phyloP scores from a whole-genome alignment of 2,113 vertebrate species.

The Oreamnos americanus region DNA sequence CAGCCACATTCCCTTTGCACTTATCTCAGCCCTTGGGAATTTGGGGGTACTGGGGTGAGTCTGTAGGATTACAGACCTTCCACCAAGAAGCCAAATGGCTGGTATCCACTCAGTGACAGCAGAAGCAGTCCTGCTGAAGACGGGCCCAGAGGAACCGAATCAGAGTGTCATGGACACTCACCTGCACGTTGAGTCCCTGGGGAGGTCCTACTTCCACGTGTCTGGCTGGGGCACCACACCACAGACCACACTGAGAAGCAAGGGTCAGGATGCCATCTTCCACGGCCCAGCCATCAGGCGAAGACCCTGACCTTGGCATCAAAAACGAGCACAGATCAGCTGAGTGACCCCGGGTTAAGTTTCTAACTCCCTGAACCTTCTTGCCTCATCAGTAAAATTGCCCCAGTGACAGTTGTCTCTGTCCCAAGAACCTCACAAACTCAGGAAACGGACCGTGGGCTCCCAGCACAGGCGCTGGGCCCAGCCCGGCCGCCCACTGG shows the following conservation, averaged over 20 bases:
- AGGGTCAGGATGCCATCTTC: accelerated
- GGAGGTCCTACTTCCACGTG: not conserved
- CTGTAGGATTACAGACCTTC: not conserved
- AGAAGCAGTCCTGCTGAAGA: not conserved
- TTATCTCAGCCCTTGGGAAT: not conserved
- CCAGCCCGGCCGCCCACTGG: not conserved
- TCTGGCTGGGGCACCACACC: not conserved
- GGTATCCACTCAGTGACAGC: accelerated
- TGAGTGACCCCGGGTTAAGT: not conserved
- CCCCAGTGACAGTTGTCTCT: not conserved
- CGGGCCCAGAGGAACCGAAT: too few relatives aligned
- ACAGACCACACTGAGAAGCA: not conserved
- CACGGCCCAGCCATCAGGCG: not conserved
- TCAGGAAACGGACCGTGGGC: too few relatives aligned
- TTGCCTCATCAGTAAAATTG: not conserved
- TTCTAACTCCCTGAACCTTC: not conserved
- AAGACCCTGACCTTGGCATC: not conserved
- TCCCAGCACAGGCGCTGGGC: not conserved
- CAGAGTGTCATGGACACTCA: not conserved
- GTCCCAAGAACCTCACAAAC: not conserved
- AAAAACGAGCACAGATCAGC: not conserved
- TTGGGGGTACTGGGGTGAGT: not conserved
- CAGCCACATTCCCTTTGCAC: not conserved
- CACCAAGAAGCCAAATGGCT: not conserved
- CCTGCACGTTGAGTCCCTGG: not conserved